Evolutionary conservation across 2,888 invertebrate species (phyloP).

Genomic region (Tipula lateralis): DNA sequence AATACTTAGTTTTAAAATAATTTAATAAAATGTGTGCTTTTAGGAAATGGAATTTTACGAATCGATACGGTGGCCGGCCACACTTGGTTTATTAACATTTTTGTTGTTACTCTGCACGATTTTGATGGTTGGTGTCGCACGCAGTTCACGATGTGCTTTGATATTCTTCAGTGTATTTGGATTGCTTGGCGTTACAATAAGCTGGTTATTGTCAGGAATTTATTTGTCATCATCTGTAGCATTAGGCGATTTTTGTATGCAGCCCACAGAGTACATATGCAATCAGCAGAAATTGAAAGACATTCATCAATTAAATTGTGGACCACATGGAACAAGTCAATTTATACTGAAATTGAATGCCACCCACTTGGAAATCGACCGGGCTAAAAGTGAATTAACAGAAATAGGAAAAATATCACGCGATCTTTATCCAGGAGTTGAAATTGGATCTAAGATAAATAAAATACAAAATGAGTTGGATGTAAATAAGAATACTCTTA

Average conservation of each 20-base stretch:
- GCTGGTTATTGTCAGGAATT: constrained; percentile 83
- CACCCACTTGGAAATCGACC: constrained; percentile 48
- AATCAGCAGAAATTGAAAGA: constrained; percentile 47
- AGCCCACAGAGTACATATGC: constrained; percentile 60
- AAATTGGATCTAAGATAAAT: constrained; percentile 44
- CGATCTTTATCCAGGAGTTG: constrained; percentile 48
- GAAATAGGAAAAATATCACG: constrained; percentile 44
- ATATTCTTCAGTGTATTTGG: constrained; percentile 86
- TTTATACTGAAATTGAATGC: constrained; percentile 49
- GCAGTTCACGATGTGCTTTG: constrained; percentile 73
- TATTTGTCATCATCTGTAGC: constrained; percentile 82
- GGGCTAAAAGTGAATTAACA: constrained; percentile 47
- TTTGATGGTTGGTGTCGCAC: constrained; percentile 49
- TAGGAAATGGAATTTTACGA: constrained; percentile 48
- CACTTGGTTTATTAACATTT: constrained; percentile 47
- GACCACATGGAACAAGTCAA: constrained; percentile 49
- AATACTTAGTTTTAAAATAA: not conserved
- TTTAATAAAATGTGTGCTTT: constrained; percentile 27
- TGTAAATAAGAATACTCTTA: constrained; percentile 34
- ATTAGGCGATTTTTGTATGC: constrained; percentile 77
- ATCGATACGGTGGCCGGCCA: constrained; percentile 50
- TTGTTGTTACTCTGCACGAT: constrained; percentile 47
- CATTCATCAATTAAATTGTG: constrained; percentile 49
- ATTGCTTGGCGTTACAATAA: constrained; percentile 54
- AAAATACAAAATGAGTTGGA: constrained; percentile 47